Conservation (phyloP, 2,113 vertebrate genomes). For the Austrofundulus limnaeus region DNA sequence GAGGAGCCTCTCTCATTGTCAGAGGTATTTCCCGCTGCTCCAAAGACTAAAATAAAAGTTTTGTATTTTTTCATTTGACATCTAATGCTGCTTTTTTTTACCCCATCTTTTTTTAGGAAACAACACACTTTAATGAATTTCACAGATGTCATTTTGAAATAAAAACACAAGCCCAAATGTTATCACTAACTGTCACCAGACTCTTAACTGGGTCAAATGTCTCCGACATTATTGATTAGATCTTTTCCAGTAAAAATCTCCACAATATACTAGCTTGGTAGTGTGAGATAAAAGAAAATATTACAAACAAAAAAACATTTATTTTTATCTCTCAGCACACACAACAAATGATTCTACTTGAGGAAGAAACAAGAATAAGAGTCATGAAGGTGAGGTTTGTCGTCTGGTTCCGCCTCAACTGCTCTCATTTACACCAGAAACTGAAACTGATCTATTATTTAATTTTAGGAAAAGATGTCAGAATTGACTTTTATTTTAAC, state of each 20-base stretch:
- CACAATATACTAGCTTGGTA: background rate
- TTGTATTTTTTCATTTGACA: constrained; percentile 2
- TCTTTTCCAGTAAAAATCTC: background rate
- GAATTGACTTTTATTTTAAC: background rate
- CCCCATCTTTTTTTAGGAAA: too few relatives aligned
- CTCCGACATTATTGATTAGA: background rate
- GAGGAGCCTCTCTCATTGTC: constrained; percentile 38
- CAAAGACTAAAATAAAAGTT: background rate
- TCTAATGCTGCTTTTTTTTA: background rate
- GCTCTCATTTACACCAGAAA: too few relatives aligned
- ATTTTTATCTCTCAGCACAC: background rate
- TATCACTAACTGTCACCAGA: background rate
- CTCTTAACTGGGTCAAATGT: background rate
- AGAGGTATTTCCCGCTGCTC: constrained; percentile 27
- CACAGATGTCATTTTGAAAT: too few relatives aligned
- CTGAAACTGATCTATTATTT: background rate
- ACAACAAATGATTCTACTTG: too few relatives aligned
- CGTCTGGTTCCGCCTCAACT: too few relatives aligned
- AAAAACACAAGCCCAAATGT: background rate
- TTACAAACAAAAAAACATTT: background rate
- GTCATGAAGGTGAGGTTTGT: too few relatives aligned
- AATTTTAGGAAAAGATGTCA: background rate
- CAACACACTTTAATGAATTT: too few relatives aligned
- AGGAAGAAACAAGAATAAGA: too few relatives aligned
- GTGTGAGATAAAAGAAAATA: background rate